Percentiles rank a stretch among this genome's conserved stretches.
phyloP scores from a whole-genome alignment of 2,888 invertebrate species.

The Chydorus sphaericus region DNA sequence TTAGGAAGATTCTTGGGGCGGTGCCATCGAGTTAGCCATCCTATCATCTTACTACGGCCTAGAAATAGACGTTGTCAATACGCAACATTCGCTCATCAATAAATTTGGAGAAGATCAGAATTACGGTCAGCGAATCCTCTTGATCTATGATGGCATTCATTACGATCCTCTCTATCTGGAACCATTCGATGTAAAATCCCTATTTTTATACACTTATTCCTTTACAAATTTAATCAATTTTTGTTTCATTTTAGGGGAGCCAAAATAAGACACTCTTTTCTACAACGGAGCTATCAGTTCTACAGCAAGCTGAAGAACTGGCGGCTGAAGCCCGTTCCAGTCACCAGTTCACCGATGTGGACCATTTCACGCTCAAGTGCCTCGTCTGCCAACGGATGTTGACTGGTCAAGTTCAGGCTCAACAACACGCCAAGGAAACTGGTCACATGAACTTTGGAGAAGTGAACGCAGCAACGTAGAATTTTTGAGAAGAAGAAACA shows the following conservation, averaged over 20 bases:
- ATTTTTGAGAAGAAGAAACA: background rate
- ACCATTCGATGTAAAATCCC: conserved; percentile 46
- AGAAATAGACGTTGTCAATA: conserved; percentile 88
- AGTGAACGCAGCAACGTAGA: conserved; percentile 18
- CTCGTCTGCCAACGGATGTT: conserved; percentile 59
- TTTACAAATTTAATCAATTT: background rate
- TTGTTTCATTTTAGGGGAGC: conserved; percentile 36
- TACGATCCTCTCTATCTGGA: conserved; percentile 88
- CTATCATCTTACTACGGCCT: conserved; percentile 70
- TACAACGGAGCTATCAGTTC: conserved; percentile 50
- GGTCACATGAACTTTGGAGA: conserved; percentile 46
- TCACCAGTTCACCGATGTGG: conserved; percentile 77
- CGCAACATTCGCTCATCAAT: conserved; percentile 75
- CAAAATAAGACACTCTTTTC: conserved; percentile 66
- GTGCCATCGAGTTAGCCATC: conserved; percentile 83
- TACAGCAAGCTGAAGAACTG: conserved; percentile 65
- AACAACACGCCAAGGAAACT: conserved; percentile 67
- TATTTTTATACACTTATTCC: conserved; percentile 6
- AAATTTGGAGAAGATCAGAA: conserved; percentile 84
- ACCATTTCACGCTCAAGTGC: conserved; percentile 72
- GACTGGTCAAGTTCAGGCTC: conserved; percentile 66
- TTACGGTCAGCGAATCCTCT: conserved; percentile 65
- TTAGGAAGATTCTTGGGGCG: conserved; percentile 78
- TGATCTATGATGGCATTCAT: conserved; percentile 90
- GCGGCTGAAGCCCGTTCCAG: conserved; percentile 77